These are phyloP conservation scores for Drosophila nr. perissopoda DNA, from an alignment of 2,888 invertebrate species.

Conservation along the genomic window DNA sequence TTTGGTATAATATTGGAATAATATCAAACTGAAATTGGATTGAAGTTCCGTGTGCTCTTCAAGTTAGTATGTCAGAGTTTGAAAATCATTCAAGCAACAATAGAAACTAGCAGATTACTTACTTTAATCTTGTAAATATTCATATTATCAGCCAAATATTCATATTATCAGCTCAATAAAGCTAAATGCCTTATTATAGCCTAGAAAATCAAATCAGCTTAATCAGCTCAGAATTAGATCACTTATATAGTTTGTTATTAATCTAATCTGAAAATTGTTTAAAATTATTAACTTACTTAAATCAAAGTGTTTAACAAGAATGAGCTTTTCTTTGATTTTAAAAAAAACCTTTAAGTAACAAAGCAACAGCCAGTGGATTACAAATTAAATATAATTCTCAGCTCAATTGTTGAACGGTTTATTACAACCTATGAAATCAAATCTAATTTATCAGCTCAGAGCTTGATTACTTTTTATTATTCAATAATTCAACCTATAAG, in stretches of 20 bases:
- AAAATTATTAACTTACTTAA: no score
- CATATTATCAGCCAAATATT: neutral
- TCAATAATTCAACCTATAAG: neutral
- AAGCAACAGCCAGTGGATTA: no score
- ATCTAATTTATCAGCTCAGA: neutral
- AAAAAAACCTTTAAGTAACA: no score
- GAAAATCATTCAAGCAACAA: neutral
- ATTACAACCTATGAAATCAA: no score
- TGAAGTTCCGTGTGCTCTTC: neutral
- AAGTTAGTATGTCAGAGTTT: neutral
- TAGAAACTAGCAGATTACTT: neutral
- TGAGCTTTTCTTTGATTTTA: no score
- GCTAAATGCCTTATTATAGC: neutral
- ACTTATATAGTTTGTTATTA: neutral
- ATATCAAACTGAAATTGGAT: neutral
- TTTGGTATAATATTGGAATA: neutral
- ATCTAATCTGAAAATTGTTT: neutral
- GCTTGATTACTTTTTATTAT: neutral
- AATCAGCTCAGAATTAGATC: no score
- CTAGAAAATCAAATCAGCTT: neutral
- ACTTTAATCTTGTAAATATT: neutral
- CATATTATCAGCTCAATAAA: neutral
- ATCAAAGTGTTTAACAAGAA: no score
- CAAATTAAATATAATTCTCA: no score
- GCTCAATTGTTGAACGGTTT: no score